A percentile compares a stretch with the other conserved stretches of the same genome.
Evolutionary conservation across 2,888 invertebrate genomes (phyloP).

Genomic region (Calliphora vomitoria): DNA sequence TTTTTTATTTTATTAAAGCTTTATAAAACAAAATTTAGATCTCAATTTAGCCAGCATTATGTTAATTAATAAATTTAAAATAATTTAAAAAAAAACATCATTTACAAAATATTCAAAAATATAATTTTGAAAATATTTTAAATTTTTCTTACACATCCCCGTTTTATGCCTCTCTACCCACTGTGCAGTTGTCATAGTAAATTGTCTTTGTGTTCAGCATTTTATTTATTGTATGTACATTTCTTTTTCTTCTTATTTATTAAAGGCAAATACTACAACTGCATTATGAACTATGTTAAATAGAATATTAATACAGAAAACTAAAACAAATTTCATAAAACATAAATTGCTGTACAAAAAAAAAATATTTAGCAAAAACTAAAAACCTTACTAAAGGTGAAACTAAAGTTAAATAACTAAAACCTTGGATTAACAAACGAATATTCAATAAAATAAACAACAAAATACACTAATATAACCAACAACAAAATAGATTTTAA

Average conservation of each 20-base stretch:
- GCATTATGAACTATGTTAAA: conserved; percentile 20
- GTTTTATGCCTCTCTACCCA: background rate
- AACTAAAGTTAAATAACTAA: conserved; percentile 67
- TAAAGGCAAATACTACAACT: conserved; percentile 2
- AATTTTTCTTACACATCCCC: background rate
- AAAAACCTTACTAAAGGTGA: conserved; percentile 56
- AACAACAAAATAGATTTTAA: background rate
- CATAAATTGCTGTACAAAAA: background rate
- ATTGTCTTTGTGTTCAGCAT: conserved; percentile 38
- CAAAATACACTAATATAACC: conserved; percentile 19
- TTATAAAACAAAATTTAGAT: too few relatives aligned
- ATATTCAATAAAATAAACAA: conserved; percentile 51
- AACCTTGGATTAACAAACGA: conserved; percentile 68
- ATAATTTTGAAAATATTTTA: too few relatives aligned
- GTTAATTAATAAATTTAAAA: too few relatives aligned
- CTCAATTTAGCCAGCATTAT: too few relatives aligned
- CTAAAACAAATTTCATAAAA: conserved; percentile 22
- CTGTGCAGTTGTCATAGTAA: conserved; percentile 37
- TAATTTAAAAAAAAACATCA: too few relatives aligned
- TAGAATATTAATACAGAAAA: conserved; percentile 5
- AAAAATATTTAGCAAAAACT: conserved; percentile 1
- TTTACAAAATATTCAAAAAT: too few relatives aligned
- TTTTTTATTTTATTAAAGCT: too few relatives aligned
- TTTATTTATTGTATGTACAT: conserved; percentile 8
- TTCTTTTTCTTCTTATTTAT: background rate